Base-by-base conservation (phyloP, 2,888 invertebrate genomes). In the Apotomis betuletana region DNA sequence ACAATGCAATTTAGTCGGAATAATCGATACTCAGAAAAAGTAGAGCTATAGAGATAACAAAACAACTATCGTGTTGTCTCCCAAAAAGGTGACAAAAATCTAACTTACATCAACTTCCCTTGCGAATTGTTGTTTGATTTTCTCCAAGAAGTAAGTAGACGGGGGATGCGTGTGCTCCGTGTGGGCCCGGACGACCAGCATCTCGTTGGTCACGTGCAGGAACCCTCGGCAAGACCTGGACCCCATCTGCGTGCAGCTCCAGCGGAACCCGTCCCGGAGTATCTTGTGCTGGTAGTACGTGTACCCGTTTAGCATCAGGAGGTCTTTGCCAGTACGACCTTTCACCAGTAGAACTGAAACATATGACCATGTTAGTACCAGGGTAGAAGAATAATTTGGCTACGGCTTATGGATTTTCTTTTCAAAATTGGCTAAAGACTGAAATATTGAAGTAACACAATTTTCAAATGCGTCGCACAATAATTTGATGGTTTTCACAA, bases 161-260 rank as follows among this genome's bases (percentile, higher is more conserved):
- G 92, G 92, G 5, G 90, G 86, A 76, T 93, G 92, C 0, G 92
- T 92, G 65, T 93, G 93, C 62, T 87, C 85, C 0, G 88, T 91
- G 4, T 87, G 85, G 0, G 91, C 92, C 70, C 91, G 84, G 3
- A 92, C 85, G 3, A 93, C 92, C 65, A 91, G 73, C 89, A 86
- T 92, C 4, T 90, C 86, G 2, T 83, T 82, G 3, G 91, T 90
- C 4, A 92, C 92, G 74, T 91, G 92, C 0, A 93, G 84, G 78
- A 91, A 92, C 0, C 88, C 93, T 55, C 91, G 81, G 76, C 93
- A 93, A 1, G 92, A 90, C 74, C 92, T 87, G 70, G 92, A 92
- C 0, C 91, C 92, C 92, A 92, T 92, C 78, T 91, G 91, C 0
- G 93, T 92, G 75, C 93, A 93, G 81, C 92, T 92, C 93, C 93